Percentiles rank a stretch among this genome's conserved stretches.
phyloP scores from a whole-genome alignment of 2,113 vertebrate species.

The Poeciliopsis turrubarensis region DNA sequence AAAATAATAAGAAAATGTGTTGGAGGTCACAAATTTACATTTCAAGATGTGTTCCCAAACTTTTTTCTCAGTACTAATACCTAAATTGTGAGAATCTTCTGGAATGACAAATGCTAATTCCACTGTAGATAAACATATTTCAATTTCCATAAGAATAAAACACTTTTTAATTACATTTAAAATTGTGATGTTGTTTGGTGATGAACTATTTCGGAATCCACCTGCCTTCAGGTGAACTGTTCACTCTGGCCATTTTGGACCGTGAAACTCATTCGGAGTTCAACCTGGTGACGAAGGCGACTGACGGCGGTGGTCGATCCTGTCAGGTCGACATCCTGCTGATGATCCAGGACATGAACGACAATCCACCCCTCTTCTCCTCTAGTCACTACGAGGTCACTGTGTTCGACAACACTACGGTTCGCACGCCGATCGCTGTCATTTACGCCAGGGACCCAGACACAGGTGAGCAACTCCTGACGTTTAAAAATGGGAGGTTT shows the following conservation, averaged over 20 bases:
- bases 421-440: slow-evolving; percentile 90
- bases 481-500: background rate
- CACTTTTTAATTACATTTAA: background rate
- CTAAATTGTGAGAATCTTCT: background rate
- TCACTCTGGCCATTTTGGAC: slow-evolving; percentile 85
- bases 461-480: slow-evolving; percentile 79
- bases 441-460: slow-evolving; percentile 92
- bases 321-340: slow-evolving; percentile 89
- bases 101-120: background rate
- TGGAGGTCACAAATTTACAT: background rate
- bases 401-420: slow-evolving; percentile 93
- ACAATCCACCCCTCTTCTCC: slow-evolving; percentile 90
- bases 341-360: slow-evolving; percentile 88
- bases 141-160: background rate
- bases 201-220: background rate
- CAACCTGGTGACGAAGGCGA: slow-evolving; percentile 88
- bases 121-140: background rate
- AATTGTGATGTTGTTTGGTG: background rate
- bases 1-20: background rate
- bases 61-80: background rate
- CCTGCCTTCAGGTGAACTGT: slow-evolving; percentile 85
- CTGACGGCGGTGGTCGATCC: slow-evolving; percentile 91
- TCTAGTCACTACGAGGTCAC: slow-evolving; percentile 88
- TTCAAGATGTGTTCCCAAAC: background rate
- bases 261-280: slow-evolving; percentile 84